Base-by-base conservation (phyloP, 1,140 invertebrate species). In the Reticulitermes speratus region DNA sequence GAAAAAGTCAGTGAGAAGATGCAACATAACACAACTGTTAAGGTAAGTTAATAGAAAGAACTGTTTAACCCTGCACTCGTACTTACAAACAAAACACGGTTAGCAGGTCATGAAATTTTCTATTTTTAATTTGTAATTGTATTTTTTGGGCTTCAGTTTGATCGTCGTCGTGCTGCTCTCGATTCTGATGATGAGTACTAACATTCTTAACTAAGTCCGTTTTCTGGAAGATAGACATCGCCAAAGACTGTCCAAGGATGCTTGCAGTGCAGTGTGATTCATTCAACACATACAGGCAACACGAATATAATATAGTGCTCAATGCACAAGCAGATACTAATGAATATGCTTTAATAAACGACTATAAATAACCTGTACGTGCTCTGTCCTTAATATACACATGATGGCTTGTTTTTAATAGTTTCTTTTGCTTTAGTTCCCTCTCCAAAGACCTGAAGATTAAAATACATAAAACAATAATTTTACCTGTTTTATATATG, bases 1-100 rank as follows among this genome's bases (percentile, higher is more conserved):
- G 97, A 98, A 92, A 95, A 94, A 90, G 93, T 98, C 30, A 98
- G 96, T 92, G 94, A 96, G 89, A 96, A 97, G 90, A 96, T 95
- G 90, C 94, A 93, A 88, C 96, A 94, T 89, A 91, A 90, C 85
- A 96, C 96, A 75, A 95, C 94, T 45, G 96, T 98, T 0, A 98
- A 98, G 92, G 94, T 95, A 91, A n/a, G 38, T 32, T 82, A 5
- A 82, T 21, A 82, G 21, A 55, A 55, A 55, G 52, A 55, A 21
- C 5, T 19, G 52, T 55, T 55, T 16, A 55, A 19, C 19, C 5
- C 52, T 55, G 14, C 5, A 21, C 19, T 55, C 7, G 52, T 55
- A 55, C 3, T 21, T 21, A 21, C 19, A 55, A 55, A 55, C 52
- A 55, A 55, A 55, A 55, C 19, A 55, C 2, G 7, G 11, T 48